Base-by-base conservation (phyloP, 23 tunicate species). In the Ascidia mentula region DNA sequence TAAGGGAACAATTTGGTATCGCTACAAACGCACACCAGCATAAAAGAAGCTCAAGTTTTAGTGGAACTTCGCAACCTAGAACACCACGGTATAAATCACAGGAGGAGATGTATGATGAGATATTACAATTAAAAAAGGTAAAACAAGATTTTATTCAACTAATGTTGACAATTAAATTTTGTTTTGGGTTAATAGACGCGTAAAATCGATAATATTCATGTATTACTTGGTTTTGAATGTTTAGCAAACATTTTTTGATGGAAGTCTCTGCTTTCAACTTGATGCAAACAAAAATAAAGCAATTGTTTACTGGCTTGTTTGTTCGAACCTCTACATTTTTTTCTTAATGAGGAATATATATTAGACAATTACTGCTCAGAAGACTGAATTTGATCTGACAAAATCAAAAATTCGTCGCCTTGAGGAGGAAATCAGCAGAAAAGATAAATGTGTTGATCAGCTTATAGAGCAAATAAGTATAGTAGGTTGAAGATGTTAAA, bases 91-190 rank as follows among this genome's bases (percentile, higher is more conserved):
- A 88, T 76, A 88, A 88, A 81, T 40, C 92, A n/a, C 81, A 82
- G 22, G 92, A 88, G 69, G 92, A 88, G 20, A 77, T 88, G 86
- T 88, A 82, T 69, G 92, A 88, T 38, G 92, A 88, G 69, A 81
- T 88, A 20, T 69, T 88, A 0, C 73, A 65, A 31, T 46, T 88
- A 22, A 88, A 88, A 82, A 88, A 82, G 70, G 86, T 76, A 40
- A n/a, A n/a, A n/a, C n/a, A n/a, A n/a, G n/a, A n/a, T n/a, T n/a
- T n/a, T n/a, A n/a, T n/a, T n/a, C n/a, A n/a, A n/a, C n/a, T n/a
- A n/a, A n/a, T n/a, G n/a, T n/a, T n/a, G n/a, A n/a, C n/a, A n/a
- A n/a, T n/a, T n/a, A n/a, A n/a, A n/a, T n/a, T n/a, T n/a, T n/a
- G n/a, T n/a, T n/a, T n/a, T n/a, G n/a, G n/a, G n/a, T n/a, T n/a